Evolutionary conservation across 2,888 invertebrate species (phyloP).

Genomic region (Drosophila buzzatii): DNA sequence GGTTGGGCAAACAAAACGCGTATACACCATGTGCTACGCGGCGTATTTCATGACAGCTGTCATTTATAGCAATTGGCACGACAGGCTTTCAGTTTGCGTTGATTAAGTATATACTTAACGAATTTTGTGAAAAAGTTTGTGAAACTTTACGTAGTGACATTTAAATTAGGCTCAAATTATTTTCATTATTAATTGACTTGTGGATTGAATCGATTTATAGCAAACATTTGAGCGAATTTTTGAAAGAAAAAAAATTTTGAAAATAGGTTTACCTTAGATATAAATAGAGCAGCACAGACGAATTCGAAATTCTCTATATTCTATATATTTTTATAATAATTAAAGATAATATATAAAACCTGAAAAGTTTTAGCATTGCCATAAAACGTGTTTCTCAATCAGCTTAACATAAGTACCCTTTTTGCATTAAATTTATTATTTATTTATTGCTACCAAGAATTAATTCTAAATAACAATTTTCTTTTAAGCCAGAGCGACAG

Average conservation of each 20-base stretch:
- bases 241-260: no score
- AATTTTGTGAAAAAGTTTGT: not conserved
- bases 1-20: conserved; percentile 56
- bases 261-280: not conserved
- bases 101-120: not conserved
- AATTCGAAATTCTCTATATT: not conserved
- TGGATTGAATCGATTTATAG: not conserved
- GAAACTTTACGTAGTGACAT: not conserved
- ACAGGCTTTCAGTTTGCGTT: not conserved
- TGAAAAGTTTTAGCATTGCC: not conserved
- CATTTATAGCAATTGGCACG: conserved; percentile 22
- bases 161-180: not conserved
- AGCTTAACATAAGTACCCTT: not conserved
- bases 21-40: conserved; percentile 61
- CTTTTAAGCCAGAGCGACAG: no score
- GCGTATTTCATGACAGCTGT: conserved; percentile 31
- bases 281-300: no score
- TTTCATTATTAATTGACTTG: not conserved
- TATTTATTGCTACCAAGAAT: no score
- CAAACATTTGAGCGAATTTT: not conserved
- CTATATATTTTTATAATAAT: no score
- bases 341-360: no score
- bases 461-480: no score
- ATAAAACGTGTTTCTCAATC: not conserved
- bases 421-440: no score